phyloP scores from a whole-genome alignment of 2,888 invertebrate species.

The Cheilosia scutellata region DNA sequence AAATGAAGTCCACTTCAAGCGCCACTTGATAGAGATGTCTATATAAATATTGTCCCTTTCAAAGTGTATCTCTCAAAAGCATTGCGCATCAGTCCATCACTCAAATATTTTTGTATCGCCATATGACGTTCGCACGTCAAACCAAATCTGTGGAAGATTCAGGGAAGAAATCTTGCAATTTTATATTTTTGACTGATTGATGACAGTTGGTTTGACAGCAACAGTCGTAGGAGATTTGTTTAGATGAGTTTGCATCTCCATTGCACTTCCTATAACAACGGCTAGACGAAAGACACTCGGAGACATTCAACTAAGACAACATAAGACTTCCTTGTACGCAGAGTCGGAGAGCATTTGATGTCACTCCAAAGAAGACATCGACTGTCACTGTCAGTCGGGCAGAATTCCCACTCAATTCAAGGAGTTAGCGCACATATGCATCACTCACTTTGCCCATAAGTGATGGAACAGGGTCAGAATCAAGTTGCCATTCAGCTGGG shows the following conservation, averaged over 20 bases:
- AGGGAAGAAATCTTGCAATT: constrained; percentile 34
- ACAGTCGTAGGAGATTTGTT: constrained; percentile 26
- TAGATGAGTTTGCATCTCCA: constrained; percentile 29
- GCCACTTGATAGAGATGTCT: constrained; percentile 26
- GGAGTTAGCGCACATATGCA: constrained; percentile 52
- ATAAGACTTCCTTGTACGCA: constrained; percentile 66
- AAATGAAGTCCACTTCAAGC: constrained; percentile 17
- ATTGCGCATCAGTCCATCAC: constrained; percentile 34
- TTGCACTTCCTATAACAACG: constrained; percentile 45
- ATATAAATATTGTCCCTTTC: background rate
- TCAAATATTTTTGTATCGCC: constrained; percentile 36
- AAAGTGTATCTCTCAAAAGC: background rate
- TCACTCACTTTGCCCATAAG: constrained; percentile 28
- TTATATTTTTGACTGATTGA: constrained; percentile 67
- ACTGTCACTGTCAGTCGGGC: constrained; percentile 52
- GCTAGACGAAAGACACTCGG: constrained; percentile 21
- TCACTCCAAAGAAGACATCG: constrained; percentile 56
- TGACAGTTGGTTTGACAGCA: constrained; percentile 70
- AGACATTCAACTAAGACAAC: constrained; percentile 47
- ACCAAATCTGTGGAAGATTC: constrained; percentile 27
- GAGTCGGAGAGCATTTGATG: constrained; percentile 48
- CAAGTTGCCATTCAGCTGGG: constrained; percentile 42
- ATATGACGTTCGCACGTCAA: constrained; percentile 54
- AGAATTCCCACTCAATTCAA: constrained; percentile 62
- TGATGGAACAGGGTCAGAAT: constrained; percentile 66